Base-by-base conservation (phyloP, 2,797 vertebrate species). In the Anguilla anguilla region DNA sequence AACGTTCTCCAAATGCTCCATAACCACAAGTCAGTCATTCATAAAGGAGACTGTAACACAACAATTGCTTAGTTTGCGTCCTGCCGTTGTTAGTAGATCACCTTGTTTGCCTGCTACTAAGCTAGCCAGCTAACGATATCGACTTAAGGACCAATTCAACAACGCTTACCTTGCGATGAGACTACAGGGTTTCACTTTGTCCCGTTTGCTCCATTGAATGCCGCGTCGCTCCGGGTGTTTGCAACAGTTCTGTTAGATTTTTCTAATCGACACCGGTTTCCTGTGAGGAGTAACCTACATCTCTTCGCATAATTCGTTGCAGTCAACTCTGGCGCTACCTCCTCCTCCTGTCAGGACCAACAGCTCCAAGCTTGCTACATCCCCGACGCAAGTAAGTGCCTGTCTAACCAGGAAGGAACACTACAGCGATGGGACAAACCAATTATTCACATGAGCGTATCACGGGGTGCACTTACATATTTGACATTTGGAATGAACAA, bases 381-480 rank as follows among this genome's bases (percentile, higher is more conserved):
- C 79, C 43, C 79, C 43, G 46, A 51, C 22, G 79, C 46, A 81
- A 46, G 39, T 51, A 9, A 43, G 46, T 51, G 43, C 46, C 43
- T n/a, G 46, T 49, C 91, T 88, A 83, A 90, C 92, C 94, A 95
- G 94, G 95, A 95, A 95, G 94, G 86, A 91, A 88, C 49, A 88
- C 91, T 94, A 92, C 91, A 91, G 90, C 94, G 94, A 95, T 93
- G 94, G 96, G 92, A 85, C 87, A 77, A 86, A 94, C 96, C 95
- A 96, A 91, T 85, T 91, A 2, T 0, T 0, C 0, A 15, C 43
- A 57, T 28, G 84, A 55, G 43, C 39, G 25, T 79, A 49, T 19
- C 31, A 22, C 22, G 39, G 61, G 55, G 49, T 86, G 31, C 28
- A 22, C 15, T 1, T 35, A 35, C 19, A 22, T 25, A 39, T 72